These are phyloP conservation scores for Meandrina meandrites DNA, from an alignment of 92 coral and sea anemone genomes.

Conservation along the genomic window DNA sequence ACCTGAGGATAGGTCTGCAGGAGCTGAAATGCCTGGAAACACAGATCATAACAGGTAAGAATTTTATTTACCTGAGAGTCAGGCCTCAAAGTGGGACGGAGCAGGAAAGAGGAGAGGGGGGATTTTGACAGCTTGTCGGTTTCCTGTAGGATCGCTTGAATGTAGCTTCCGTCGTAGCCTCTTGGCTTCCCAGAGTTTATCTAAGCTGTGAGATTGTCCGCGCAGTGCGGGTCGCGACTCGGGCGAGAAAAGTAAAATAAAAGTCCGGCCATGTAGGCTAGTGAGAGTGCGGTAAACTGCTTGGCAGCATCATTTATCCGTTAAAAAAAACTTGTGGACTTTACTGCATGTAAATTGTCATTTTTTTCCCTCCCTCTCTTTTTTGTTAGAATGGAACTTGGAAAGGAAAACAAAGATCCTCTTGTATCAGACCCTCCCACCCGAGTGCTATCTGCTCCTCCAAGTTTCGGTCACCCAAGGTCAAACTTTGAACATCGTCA, in stretches of 20 bases:
- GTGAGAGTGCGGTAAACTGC: too few species aligned
- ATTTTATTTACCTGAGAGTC: background rate
- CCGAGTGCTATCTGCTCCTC: conserved; percentile 32
- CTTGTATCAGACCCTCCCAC: background rate
- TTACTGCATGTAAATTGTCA: background rate
- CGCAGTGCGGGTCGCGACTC: too few species aligned
- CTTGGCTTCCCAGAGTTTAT: too few species aligned
- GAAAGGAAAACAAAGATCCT: conserved; percentile 16
- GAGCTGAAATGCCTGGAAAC: background rate
- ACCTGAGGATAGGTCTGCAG: background rate
- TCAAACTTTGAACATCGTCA: background rate
- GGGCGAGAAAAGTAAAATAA: too few species aligned
- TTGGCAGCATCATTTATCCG: too few species aligned
- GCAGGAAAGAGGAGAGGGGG: background rate
- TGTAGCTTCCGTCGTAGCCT: too few species aligned
- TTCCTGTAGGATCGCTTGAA: too few species aligned
- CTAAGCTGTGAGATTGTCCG: too few species aligned
- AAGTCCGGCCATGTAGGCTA: too few species aligned
- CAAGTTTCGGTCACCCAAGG: conserved; percentile 24
- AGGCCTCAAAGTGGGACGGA: too few species aligned
- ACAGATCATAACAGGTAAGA: background rate
- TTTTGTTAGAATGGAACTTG: background rate
- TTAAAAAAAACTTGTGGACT: too few species aligned
- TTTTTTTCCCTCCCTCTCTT: background rate
- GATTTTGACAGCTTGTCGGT: too few species aligned